Percentiles rank a stretch among this genome's conserved stretches.
These are phyloP conservation scores for Panagrolaimus sp. DNA, from an alignment of 1,140 invertebrate genomes.

Conservation along the genomic window DNA sequence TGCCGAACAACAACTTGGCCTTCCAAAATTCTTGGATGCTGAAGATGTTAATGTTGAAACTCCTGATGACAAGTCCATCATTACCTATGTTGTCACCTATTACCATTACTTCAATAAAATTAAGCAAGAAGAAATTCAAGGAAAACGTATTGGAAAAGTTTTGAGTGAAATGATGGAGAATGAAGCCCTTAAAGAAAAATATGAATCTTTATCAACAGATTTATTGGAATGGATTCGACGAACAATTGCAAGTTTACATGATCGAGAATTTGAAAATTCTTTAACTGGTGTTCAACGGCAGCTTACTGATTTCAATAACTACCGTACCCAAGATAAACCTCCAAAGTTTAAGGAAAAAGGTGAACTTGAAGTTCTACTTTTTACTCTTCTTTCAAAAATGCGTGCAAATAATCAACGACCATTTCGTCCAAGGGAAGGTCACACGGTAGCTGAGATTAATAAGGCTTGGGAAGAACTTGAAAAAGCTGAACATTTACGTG, in stretches of 20 bases:
- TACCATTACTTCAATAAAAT: conserved; percentile 99
- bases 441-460: conserved; percentile 99
- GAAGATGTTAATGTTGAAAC: conserved; percentile 98
- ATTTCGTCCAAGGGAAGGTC: conserved; percentile 90
- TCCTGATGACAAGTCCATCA: conserved; percentile 99
- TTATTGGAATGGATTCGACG: conserved; percentile 91
- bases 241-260: conserved; percentile 84
- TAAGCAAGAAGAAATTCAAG: conserved; percentile 95
- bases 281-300: conserved; percentile 90
- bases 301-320: conserved; percentile 88
- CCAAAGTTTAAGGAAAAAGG: conserved; percentile 88
- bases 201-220: conserved; percentile 86
- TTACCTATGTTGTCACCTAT: conserved; percentile 96
- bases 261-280: conserved; percentile 90
- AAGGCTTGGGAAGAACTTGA: conserved; percentile 95
- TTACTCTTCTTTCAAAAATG: conserved; percentile 96
- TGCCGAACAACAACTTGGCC: conserved; percentile 93
- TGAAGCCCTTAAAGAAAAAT: conserved; percentile 84
- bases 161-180: conserved; percentile 98
- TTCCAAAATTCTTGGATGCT: conserved; percentile 92
- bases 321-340: conserved; percentile 95
- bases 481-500: conserved; percentile 94
- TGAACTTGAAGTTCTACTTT: conserved; percentile 91
- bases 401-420: conserved; percentile 95
- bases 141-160: conserved; percentile 64